Conservation (phyloP, 2,113 vertebrate genomes). For the Tupaia tana region DNA sequence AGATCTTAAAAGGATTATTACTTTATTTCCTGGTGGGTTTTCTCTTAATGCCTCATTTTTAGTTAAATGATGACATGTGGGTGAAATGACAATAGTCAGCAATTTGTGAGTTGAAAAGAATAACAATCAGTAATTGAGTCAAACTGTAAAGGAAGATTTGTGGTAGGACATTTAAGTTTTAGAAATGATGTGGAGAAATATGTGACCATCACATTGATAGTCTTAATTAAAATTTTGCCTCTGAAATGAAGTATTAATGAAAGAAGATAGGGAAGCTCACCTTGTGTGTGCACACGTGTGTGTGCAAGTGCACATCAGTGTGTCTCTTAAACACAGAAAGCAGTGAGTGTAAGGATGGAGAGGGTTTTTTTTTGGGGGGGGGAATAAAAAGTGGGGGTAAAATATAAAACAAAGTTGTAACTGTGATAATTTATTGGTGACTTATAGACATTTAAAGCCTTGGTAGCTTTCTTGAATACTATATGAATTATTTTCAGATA, state of each 20-base stretch:
- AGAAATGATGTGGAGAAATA: slow-evolving; percentile 14
- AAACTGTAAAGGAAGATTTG: slow-evolving; percentile 24
- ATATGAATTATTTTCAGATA: slow-evolving; percentile 35
- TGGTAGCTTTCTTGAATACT: background rate
- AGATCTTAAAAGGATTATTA: slow-evolving; percentile 51
- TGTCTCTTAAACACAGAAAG: background rate
- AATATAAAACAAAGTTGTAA: slow-evolving; percentile 34
- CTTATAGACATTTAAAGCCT: background rate
- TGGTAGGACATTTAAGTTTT: background rate
- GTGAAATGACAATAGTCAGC: slow-evolving; percentile 59
- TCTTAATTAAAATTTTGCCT: slow-evolving; percentile 33
- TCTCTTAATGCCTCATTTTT: slow-evolving; percentile 61
- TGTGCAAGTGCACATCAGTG: background rate
- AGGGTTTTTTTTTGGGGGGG: background rate
- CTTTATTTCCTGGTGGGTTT: slow-evolving; percentile 67
- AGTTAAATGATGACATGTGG: slow-evolving; percentile 50
- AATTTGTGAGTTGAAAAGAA: slow-evolving; percentile 57
- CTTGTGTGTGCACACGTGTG: background rate
- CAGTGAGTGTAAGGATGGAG: background rate
- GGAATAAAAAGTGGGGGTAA: background rate
- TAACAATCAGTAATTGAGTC: background rate
- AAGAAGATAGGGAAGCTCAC: background rate
- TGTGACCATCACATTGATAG: background rate
- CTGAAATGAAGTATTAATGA: background rate
- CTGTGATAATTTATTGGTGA: slow-evolving; percentile 32